Evolutionary conservation across 2,113 vertebrate genomes (phyloP).

Genomic region (Pholis gunnellus): DNA sequence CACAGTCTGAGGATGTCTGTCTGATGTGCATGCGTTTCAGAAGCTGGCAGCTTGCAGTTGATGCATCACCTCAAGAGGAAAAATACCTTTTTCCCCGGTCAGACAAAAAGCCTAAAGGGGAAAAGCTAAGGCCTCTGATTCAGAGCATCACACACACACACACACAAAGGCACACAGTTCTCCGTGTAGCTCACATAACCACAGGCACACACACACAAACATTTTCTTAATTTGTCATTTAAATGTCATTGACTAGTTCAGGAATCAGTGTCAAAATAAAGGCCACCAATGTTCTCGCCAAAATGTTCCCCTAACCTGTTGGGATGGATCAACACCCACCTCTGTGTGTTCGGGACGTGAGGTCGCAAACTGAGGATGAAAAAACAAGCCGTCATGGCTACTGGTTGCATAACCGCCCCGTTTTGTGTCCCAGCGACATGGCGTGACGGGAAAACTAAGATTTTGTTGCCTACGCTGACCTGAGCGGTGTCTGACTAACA

Average conservation of each 20-base stretch:
- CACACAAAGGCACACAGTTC: slow-evolving; percentile 22
- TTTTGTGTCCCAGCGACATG: slow-evolving; percentile 40
- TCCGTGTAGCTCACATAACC: slow-evolving; percentile 22
- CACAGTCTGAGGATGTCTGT: slow-evolving; percentile 13
- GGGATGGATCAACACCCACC: slow-evolving; percentile 29
- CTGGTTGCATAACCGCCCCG: slow-evolving; percentile 45
- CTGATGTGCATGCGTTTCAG: slow-evolving; percentile 22
- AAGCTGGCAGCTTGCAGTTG: slow-evolving; percentile 37
- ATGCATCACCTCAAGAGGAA: slow-evolving; percentile 65
- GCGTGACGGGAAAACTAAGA: slow-evolving; percentile 61
- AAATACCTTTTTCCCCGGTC: slow-evolving; percentile 43
- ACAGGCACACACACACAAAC: slow-evolving; percentile 27
- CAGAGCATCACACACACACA: slow-evolving; percentile 34
- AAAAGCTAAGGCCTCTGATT: slow-evolving; percentile 52
- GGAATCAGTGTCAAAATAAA: slow-evolving; percentile 32
- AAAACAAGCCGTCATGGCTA: slow-evolving; percentile 46
- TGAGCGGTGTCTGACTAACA: slow-evolving; percentile 64
- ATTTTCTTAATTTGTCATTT: slow-evolving; percentile 51
- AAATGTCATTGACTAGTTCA: slow-evolving; percentile 12
- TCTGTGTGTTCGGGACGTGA: slow-evolving; percentile 39
- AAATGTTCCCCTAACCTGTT: slow-evolving; percentile 24
- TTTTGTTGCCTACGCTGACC: slow-evolving; percentile 45
- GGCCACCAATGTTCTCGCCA: slow-evolving; percentile 42
- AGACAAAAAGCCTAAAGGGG: slow-evolving; percentile 53
- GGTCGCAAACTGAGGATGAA: slow-evolving; percentile 43